Percentiles rank a stretch among this genome's conserved stretches.
These are phyloP conservation scores for Nycticorax nycticorax DNA, from an alignment of 2,113 vertebrate genomes.

Conservation along the genomic window DNA sequence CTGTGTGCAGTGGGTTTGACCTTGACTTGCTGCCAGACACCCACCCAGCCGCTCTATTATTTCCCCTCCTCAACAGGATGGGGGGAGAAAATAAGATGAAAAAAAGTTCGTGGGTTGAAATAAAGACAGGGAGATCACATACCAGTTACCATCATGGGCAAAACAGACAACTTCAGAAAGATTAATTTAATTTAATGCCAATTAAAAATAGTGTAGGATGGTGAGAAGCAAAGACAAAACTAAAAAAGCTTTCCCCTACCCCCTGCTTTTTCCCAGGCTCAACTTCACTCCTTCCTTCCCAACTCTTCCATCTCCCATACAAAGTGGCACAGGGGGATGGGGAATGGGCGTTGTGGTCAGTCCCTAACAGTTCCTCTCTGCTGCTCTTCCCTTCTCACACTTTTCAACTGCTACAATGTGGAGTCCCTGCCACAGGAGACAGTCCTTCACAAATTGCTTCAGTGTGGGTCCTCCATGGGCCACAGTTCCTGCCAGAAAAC, in stretches of 20 bases:
- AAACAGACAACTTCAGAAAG: neutral
- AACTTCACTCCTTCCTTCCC: neutral
- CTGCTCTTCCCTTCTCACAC: neutral
- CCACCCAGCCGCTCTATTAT: neutral
- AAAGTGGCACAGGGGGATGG: neutral
- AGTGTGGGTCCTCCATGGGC: too few relatives aligned
- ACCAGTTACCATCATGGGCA: neutral
- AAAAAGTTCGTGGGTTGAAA: neutral
- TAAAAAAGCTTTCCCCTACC: neutral
- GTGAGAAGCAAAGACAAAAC: neutral
- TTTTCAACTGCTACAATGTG: neutral
- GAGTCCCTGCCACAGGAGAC: neutral
- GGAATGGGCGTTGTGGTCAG: neutral
- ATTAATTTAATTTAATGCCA: neutral
- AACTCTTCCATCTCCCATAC: neutral
- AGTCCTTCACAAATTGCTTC: neutral
- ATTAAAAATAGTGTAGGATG: neutral
- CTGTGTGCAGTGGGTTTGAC: neutral
- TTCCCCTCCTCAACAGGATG: neutral
- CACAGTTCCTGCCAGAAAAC: neutral
- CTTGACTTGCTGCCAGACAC: neutral
- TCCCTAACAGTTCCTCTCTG: neutral
- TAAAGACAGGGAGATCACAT: neutral
- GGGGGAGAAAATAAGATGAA: neutral
- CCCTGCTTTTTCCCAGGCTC: neutral